These are phyloP conservation scores for Callithrix jacchus DNA, from an alignment of 2,113 vertebrate genomes.

Conservation along the genomic window DNA sequence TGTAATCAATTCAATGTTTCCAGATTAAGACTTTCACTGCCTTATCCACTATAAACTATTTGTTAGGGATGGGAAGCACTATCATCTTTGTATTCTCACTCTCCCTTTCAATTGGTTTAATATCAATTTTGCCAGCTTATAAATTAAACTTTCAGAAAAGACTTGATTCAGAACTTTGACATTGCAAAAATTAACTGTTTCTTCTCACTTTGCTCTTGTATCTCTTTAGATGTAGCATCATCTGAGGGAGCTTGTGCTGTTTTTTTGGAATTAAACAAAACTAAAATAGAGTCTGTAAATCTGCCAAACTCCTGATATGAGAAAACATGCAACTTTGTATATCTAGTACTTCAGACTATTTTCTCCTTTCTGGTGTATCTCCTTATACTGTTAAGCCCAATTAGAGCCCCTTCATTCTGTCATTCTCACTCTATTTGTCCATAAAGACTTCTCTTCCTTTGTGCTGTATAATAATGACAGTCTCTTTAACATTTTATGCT, in stretches of 20 bases:
- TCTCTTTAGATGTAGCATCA: background rate
- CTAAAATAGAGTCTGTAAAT: background rate
- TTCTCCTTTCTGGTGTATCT: background rate
- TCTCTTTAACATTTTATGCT: constrained; percentile 32
- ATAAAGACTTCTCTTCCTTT: background rate
- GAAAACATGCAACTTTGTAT: background rate
- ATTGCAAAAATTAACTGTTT: background rate
- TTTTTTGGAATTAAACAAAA: background rate
- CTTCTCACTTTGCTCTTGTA: background rate
- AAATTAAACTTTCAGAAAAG: background rate
- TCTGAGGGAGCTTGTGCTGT: background rate
- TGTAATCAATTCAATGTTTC: background rate
- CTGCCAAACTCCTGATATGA: background rate
- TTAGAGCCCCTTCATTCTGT: background rate
- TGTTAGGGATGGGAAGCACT: background rate
- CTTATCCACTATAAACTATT: background rate
- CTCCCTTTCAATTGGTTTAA: background rate
- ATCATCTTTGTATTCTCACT: background rate
- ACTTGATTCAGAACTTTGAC: background rate
- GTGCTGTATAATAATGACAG: constrained; percentile 13
- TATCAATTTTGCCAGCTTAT: background rate
- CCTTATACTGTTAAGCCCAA: background rate
- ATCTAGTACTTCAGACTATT: background rate
- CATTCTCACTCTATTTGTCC: background rate
- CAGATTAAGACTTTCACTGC: background rate